Conservation (phyloP, 2,113 vertebrate genomes). For the Chaenogobius annularis region DNA sequence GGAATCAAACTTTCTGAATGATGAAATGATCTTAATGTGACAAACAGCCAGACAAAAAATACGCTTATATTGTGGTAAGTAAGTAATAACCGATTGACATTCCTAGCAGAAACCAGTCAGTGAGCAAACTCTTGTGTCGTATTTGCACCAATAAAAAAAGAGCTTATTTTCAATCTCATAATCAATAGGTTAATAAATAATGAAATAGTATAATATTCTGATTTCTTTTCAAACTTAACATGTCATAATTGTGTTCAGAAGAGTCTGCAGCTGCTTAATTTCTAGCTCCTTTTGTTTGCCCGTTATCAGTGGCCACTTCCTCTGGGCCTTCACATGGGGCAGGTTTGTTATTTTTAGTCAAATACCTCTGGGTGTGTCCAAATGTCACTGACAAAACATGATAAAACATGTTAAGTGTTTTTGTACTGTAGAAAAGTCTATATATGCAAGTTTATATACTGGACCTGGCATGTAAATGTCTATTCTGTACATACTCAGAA, state of each 20-base stretch:
- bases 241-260: conserved; percentile 44
- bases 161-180: no score
- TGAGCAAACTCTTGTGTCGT: no score
- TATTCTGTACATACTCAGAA: neutral
- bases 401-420: conserved; percentile 49
- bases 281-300: conserved; percentile 37
- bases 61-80: no score
- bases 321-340: conserved; percentile 37
- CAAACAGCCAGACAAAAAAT: no score
- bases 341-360: conserved; percentile 47
- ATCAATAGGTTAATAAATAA: no score
- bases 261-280: conserved; percentile 55
- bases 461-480: neutral
- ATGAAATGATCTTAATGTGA: no score
- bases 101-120: no score
- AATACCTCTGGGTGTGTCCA: conserved; percentile 60
- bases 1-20: no score
- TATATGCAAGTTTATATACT: conserved; percentile 34
- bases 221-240: conserved; percentile 5
- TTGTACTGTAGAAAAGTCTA: conserved; percentile 50
- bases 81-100: no score
- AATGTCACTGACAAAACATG: conserved; percentile 59
- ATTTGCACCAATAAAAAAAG: no score
- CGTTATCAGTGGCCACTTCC: conserved; percentile 38
- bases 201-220: no score